Percentiles rank a stretch among this genome's conserved stretches.
phyloP scores from a whole-genome alignment of 2,113 vertebrate genomes.

The Trinectes maculatus region DNA sequence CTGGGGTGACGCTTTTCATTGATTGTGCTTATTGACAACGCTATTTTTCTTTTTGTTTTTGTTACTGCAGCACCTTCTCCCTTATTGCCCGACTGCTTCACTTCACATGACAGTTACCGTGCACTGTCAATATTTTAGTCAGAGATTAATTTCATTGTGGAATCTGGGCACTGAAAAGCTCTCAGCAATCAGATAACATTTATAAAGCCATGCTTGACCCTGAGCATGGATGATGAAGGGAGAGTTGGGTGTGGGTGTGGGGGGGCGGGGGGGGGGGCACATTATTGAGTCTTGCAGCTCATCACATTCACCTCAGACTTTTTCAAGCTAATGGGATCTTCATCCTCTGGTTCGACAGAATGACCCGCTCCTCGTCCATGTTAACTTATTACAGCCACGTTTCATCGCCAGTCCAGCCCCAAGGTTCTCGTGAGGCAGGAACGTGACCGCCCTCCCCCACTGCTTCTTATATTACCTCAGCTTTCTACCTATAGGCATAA shows the following conservation, averaged over 20 bases:
- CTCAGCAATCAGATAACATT: conserved; percentile 78
- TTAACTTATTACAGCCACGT: conserved; percentile 54
- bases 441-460: not conserved
- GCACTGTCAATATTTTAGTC: conserved; percentile 77
- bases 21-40: conserved; percentile 71
- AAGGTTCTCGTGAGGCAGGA: conserved; percentile 8
- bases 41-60: conserved; percentile 6
- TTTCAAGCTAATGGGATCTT: conserved; percentile 55
- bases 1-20: conserved; percentile 60
- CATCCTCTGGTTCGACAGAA: conserved; percentile 53
- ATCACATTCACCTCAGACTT: conserved; percentile 69
- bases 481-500: conserved; percentile 55
- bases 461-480: conserved; percentile 22
- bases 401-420: conserved; percentile 3
- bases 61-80: conserved; percentile 20
- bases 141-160: conserved; percentile 78
- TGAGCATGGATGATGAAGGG: conserved; percentile 52
- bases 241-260: conserved; percentile 20
- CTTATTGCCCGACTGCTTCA: conserved; percentile 69
- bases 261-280: conserved; percentile 1
- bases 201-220: conserved; percentile 73
- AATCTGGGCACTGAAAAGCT: conserved; percentile 69
- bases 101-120: conserved; percentile 64
- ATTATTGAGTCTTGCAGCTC: conserved; percentile 63
- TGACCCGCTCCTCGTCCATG: conserved; percentile 22